Evolutionary conservation across 2,888 invertebrate genomes (phyloP).

Genomic region (Yponomeuta malinellus): DNA sequence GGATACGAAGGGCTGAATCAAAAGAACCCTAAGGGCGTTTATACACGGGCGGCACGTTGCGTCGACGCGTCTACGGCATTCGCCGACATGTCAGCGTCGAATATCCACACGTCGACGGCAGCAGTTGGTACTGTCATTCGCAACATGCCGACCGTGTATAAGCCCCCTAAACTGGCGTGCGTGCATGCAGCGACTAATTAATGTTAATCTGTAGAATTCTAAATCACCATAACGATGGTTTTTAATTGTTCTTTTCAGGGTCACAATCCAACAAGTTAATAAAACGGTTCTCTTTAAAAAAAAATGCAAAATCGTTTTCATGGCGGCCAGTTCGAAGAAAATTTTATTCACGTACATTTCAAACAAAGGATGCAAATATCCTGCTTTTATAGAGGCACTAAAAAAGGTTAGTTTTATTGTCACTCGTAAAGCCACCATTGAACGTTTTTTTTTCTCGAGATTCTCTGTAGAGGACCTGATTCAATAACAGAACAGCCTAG

Average conservation of each 20-base stretch:
- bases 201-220: neutral
- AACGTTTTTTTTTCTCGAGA: conserved; percentile 7
- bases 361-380: neutral
- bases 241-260: too few relatives aligned
- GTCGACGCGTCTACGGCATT: too few relatives aligned
- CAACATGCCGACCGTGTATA: too few relatives aligned
- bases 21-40: neutral
- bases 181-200: neutral
- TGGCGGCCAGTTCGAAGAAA: neutral
- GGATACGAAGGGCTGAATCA: neutral
- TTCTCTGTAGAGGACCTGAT: conserved; percentile 12
- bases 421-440: neutral
- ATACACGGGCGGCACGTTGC: too few relatives aligned
- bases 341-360: neutral
- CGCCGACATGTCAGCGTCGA: too few relatives aligned
- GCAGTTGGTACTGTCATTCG: too few relatives aligned
- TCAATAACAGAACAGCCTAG: conserved; percentile 3
- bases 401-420: neutral
- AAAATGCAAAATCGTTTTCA: neutral
- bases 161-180: too few relatives aligned
- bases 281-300: neutral
- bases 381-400: neutral
- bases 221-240: too few relatives aligned
- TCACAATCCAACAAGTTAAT: neutral
- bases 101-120: too few relatives aligned